Evolutionary conservation across 2,113 vertebrate species (phyloP), one percentile per base, ranked within the genome.

Genomic region (Promerops cafer): DNA sequence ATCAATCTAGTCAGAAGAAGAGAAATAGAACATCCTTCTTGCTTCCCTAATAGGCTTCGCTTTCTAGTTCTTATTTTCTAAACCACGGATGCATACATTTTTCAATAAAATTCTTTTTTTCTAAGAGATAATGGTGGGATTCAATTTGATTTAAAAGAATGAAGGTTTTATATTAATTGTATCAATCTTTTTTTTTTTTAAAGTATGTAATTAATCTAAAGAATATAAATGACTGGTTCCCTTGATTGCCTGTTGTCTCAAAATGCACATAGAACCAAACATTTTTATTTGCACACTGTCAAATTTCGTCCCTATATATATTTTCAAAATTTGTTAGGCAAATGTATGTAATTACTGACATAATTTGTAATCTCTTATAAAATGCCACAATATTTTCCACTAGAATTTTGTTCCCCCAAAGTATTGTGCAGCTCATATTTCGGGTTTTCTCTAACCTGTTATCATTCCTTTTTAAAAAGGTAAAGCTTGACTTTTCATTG

Each of bases 1-100:
- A 96, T 87, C 94, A 93, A 4, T 94, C 93, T 77, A 54, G 59
- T 89, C 59, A 85, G 61, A 78, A 80, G 78, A 87, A 91, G 56
- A 49, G 75, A 91, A 95, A 70, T 21, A 60, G 40, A 83, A 52
- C 59, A 87, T 57, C 13, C 33, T 83, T 87, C 68, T 75, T 85
- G 40, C 18, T 83, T 75, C 82, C 27, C 35, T 89, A 81, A 89
- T 39, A 40, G 66, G 44, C 42, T 92, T 50, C 76, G 76, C 33
- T 53, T 89, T 78, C 50, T 52, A 75, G 21, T 83, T 19, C 21
- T 49, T 47, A 15, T 68, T 92, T 86, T 91, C 42, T 28, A 90
- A 59, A 72, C 23, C 75, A 65, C 70, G 21, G 16, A 39, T 39
- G 18, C 1, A 11, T 8, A 39, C 2, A 7, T n/a, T 45, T 92